Evolutionary conservation across 2,113 vertebrate species (phyloP), one percentile per base, ranked within the genome.

Genomic region (Lycaon pictus): DNA sequence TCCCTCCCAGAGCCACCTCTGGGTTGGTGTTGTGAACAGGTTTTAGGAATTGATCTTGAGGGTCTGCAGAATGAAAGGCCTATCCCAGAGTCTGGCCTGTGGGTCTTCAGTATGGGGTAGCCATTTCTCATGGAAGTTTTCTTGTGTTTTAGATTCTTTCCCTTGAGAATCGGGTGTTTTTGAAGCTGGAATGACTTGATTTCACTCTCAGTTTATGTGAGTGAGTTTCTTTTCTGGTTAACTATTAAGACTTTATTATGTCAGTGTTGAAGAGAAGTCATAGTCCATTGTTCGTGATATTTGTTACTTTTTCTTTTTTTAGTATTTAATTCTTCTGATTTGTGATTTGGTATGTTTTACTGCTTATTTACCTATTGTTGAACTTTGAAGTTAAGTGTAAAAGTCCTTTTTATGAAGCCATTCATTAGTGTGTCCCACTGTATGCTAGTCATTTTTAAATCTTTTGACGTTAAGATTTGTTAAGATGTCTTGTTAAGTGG

Each of bases 341-440:
- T 95, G 6, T 15, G 83, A 13, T 60, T 88, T 90, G 62, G 9
- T 62, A 20, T 95, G 19, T 96, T 90, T 92, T 93, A n/a, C 69
- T 35, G 72, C 20, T 53, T 7, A 43, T 76, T 96, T 62, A 90
- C 51, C 88, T 63, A 13, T 56, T 35, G n/a, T 76, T 29, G 79
- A 15, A 84, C 55, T 94, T 83, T 58, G 74, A 83, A 74, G 65
- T 79, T 43, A 56, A 23, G 3, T 80, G 11, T 93, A 43, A 74
- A 79, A 85, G 71, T 20, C 15, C 23, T 55, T 80, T 77, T 72
- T 35, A 51, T 48, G 67, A 90, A 96, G 69, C 32, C 32, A 1
- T 88, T 88, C 16, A 25, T 77, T 71, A 76, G 32, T 29, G 32
- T 55, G 83, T 88, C 43, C 19, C 35, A 22, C 27, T 92, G 62